Base-by-base conservation (phyloP, 2,113 vertebrate genomes). In the Aphyosemion australe region DNA sequence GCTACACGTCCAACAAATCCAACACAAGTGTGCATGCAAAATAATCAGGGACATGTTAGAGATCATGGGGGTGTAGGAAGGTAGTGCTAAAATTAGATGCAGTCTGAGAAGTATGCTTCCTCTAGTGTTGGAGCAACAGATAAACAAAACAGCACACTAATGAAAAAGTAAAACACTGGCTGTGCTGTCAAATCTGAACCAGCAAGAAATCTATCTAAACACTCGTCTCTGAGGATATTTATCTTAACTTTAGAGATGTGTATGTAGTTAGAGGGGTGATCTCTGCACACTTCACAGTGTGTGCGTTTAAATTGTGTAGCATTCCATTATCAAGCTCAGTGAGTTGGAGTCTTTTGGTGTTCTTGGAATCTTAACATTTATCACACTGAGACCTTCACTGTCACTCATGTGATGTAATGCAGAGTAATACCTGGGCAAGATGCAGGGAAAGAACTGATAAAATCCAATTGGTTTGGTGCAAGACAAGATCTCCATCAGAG, bases 291-390 rank as follows among this genome's bases (percentile, higher is more conserved):
- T 77, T 82, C 57, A 70, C n/a, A 73, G 64, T 53, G 19, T 1
- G 18, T 55, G 56, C 73, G 71, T 78, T 76, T 74, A 62, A 50
- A 74, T 68, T 58, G 68, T 16, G 61, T 21, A 50, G 16, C 53
- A 65, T 63, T 84, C 61, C 64, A 83, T 83, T 81, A 42, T 60
- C 20, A 9, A 57, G 65, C 65, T 76, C 68, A 68, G 61, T 21
- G 74, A 84, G 55, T 72, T 19, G 3, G 55, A 52, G 14, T 78
- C 50, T 64, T 65, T 49, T 46, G 71, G 19, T 43, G 67, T 45
- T 67, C 45, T 72, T 34, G 65, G 54, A 64, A 65, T 75, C 45
- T 52, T 51, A 10, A 59, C 66, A 4, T 66, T 72, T 34, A 61
- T 39, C 78, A 78, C 75, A n/a, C 47, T n/a, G 57, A 61, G 61